These are phyloP conservation scores for Coelopa frigida DNA, from an alignment of 1,140 invertebrate genomes.

Conservation along the genomic window DNA sequence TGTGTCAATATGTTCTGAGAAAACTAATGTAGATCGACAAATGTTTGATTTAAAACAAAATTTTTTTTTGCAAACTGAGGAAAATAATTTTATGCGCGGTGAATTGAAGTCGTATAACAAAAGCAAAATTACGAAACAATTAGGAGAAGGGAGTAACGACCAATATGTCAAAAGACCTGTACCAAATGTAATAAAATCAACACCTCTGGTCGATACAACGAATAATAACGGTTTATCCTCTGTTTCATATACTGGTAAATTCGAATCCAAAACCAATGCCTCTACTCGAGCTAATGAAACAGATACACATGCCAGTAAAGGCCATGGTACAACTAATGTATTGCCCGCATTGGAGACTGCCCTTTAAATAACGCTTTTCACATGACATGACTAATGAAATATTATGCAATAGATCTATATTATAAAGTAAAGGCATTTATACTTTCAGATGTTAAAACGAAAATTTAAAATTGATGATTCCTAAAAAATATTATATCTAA, in stretches of 20 bases:
- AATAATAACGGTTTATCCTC: no score
- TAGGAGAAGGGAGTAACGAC: constrained; percentile 16
- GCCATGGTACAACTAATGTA: no score
- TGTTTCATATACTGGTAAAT: no score
- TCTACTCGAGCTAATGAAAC: not conserved
- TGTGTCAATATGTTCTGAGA: not conserved
- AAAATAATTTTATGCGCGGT: constrained; percentile 44
- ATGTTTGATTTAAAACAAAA: constrained; percentile 39
- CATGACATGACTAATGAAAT: not conserved
- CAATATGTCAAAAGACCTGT: constrained; percentile 21
- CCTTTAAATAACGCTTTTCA: constrained; percentile 17
- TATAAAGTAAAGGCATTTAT: no score
- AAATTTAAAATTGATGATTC: no score
- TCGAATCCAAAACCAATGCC: constrained; percentile 7
- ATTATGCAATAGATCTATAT: not conserved
- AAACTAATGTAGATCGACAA: constrained; percentile 3
- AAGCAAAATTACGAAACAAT: not conserved
- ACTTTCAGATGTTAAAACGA: no score
- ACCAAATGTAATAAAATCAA: no score
- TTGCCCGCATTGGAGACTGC: constrained; percentile 41
- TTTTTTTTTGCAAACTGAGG: constrained; percentile 43
- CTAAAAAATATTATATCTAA: no score
- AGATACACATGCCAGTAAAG: no score
- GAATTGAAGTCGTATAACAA: constrained; percentile 28
- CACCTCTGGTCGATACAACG: no score